Base-by-base conservation (phyloP, 1,140 invertebrate genomes). In the Sminthurinus signatus region DNA sequence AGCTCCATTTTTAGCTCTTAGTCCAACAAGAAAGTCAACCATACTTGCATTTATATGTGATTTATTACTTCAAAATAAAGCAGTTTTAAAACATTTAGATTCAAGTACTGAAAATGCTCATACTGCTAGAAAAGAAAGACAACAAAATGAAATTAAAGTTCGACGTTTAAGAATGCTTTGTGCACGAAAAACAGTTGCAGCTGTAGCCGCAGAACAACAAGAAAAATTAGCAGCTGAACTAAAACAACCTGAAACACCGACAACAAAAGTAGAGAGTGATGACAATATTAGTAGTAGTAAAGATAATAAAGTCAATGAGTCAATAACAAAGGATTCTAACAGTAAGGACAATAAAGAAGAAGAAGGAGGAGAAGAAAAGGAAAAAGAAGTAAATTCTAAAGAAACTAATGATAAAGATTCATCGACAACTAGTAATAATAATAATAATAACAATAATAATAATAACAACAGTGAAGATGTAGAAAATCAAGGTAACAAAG, bases 41-140 rank as follows among this genome's bases (percentile, higher is more conserved):
- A 90, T 96, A 74, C 77, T 96, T 31, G 88, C 88, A 2, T 93
- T 90, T 77, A 81, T 97, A 1, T 96, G 93, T 78, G 92, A 97
- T 79, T 93, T 97, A 78, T 80, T 97, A 70, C 79, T 96, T 50
- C 90, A 93, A 77, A 94, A 93, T 75, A 93, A 93, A 79, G 70
- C 70, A 17, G 70, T 71, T 12, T 32, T 71, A 4, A 66, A 67
- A 36, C 61, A 64, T 44, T 48, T 71, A 27, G 70, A 71, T 27
- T 55, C 60, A 25, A 64, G 63, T 23, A 60, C 62, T 25, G 70
- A 71, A 31, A 17, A 55, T 5, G 66, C 59, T 52, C 70, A 71
- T 32, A 50, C 54, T 19, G 51, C 55, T 14, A 61, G 61, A 43
- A 71, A 71, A 39, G 70, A 71, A 36, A 46, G 67, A 32, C 64